phyloP scores from a whole-genome alignment of 2,113 vertebrate species.

The Hippocampus barbouri region DNA sequence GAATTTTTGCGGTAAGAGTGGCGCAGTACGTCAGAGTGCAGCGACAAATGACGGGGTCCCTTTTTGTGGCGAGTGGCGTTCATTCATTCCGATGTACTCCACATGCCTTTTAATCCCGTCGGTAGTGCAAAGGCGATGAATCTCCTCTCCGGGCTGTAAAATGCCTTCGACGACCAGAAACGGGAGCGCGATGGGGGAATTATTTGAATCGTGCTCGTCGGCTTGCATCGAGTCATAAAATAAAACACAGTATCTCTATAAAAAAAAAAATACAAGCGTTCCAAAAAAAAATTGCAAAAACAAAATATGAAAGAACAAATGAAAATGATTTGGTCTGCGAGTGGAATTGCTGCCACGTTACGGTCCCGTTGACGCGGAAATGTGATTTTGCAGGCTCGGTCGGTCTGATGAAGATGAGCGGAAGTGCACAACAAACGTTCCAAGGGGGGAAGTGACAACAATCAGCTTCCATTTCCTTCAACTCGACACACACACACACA shows the following conservation, averaged over 20 bases:
- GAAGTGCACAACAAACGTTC: conserved; percentile 25
- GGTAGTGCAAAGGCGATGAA: conserved; percentile 46
- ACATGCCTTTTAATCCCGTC: conserved; percentile 5
- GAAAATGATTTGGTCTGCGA: conserved; percentile 51
- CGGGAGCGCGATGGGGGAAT: not conserved
- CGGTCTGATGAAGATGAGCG: conserved; percentile 8
- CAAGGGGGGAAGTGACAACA: not conserved
- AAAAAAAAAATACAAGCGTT: conserved; percentile 37
- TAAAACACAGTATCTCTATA: conserved; percentile 20
- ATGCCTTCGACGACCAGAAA: conserved; percentile 17
- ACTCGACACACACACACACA: not conserved
- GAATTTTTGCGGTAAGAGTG: conserved; percentile 40
- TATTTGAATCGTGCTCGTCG: conserved; percentile 34
- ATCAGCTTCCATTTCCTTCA: not conserved
- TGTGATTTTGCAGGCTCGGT: conserved; percentile 20
- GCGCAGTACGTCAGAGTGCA: conserved; percentile 34
- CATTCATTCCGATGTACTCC: conserved; percentile 23
- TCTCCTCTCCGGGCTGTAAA: conserved; percentile 16
- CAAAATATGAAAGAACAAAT: conserved; percentile 28
- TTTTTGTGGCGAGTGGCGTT: conserved; percentile 18
- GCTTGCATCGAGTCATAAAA: not conserved
- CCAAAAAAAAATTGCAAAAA: conserved; percentile 17
- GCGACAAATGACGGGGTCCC: conserved; percentile 9
- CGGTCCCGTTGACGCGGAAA: conserved; percentile 6
- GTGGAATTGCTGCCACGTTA: conserved; percentile 7